Conservation (phyloP, 23 tunicate genomes). For the Ascidia mentula region DNA sequence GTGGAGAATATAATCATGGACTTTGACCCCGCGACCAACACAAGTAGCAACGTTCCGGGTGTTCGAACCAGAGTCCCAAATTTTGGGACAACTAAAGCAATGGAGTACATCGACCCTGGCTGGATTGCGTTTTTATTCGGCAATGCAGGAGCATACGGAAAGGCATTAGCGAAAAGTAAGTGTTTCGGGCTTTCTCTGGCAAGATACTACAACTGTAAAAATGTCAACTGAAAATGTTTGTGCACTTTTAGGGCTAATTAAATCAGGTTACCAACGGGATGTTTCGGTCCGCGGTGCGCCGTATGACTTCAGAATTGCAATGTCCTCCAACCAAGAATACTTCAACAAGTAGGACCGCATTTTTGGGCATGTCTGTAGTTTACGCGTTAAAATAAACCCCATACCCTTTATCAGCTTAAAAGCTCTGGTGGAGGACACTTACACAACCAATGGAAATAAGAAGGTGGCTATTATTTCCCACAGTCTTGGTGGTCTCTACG, state of each 20-base stretch:
- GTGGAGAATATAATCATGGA: slow-evolving; percentile 20
- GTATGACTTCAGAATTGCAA: slow-evolving; percentile 63
- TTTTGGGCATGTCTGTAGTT: neutral
- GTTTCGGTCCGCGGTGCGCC: slow-evolving; percentile 71
- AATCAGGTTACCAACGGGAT: slow-evolving; percentile 50
- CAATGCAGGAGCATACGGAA: slow-evolving; percentile 50
- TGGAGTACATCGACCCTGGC: slow-evolving; percentile 61
- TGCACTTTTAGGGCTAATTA: slow-evolving; percentile 36
- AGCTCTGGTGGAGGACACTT: slow-evolving; percentile 53
- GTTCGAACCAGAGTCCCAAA: slow-evolving; percentile 47
- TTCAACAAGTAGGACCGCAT: slow-evolving; percentile 17
- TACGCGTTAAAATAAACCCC: no score
- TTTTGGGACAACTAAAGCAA: slow-evolving; percentile 44
- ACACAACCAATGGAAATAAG: slow-evolving; percentile 22
- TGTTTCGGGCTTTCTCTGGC: no score
- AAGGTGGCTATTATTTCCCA: slow-evolving; percentile 61
- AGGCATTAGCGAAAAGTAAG: slow-evolving; percentile 47
- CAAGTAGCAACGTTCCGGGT: slow-evolving; percentile 37
- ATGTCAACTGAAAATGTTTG: neutral
- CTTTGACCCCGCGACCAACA: slow-evolving; percentile 55
- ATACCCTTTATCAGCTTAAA: slow-evolving; percentile 31
- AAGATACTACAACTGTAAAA: neutral
- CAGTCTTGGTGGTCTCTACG: slow-evolving; percentile 62
- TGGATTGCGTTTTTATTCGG: slow-evolving; percentile 40
- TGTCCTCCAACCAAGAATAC: slow-evolving; percentile 50